Conservation (phyloP, 2,797 vertebrate species). For the Cottoperca gobio region DNA sequence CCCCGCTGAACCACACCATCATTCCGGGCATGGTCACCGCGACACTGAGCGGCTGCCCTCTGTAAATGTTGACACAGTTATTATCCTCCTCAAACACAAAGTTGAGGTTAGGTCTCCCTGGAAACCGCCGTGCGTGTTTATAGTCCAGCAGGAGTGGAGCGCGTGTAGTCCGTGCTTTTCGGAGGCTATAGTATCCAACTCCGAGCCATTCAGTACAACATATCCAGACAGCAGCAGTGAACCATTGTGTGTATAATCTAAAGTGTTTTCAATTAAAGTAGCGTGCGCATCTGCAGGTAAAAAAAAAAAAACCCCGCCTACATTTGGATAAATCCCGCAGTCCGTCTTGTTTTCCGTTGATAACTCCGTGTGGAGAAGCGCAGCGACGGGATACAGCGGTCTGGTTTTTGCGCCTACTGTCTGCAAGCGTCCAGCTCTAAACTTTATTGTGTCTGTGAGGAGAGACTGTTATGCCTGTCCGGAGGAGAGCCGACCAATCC, state of each 20-base stretch:
- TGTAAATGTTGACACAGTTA: not conserved
- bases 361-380: slow-evolving; percentile 29
- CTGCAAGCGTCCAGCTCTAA: slow-evolving; percentile 58
- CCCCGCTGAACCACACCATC: slow-evolving; percentile 50
- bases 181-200: slow-evolving; percentile 42
- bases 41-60: slow-evolving; percentile 3
- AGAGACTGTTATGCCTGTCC: slow-evolving; percentile 58
- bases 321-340: slow-evolving; percentile 25
- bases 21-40: slow-evolving; percentile 59
- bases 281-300: not conserved
- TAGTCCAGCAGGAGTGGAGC: slow-evolving; percentile 44
- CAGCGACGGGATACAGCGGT: slow-evolving; percentile 20
- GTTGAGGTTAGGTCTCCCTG: slow-evolving; percentile 17
- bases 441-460: slow-evolving; percentile 76
- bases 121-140: slow-evolving; percentile 42
- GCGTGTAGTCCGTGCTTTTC: slow-evolving; percentile 61
- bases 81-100: slow-evolving; percentile 10
- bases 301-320: not conserved
- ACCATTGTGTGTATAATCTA: slow-evolving; percentile 1
- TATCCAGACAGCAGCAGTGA: slow-evolving; percentile 44
- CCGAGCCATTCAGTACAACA: slow-evolving; percentile 38
- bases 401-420: slow-evolving; percentile 52
- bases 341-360: slow-evolving; percentile 7
- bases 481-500: slow-evolving; percentile 68
- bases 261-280: not conserved